phyloP scores from a whole-genome alignment of 2,797 vertebrate genomes.

The Myiotriccus ornatus region DNA sequence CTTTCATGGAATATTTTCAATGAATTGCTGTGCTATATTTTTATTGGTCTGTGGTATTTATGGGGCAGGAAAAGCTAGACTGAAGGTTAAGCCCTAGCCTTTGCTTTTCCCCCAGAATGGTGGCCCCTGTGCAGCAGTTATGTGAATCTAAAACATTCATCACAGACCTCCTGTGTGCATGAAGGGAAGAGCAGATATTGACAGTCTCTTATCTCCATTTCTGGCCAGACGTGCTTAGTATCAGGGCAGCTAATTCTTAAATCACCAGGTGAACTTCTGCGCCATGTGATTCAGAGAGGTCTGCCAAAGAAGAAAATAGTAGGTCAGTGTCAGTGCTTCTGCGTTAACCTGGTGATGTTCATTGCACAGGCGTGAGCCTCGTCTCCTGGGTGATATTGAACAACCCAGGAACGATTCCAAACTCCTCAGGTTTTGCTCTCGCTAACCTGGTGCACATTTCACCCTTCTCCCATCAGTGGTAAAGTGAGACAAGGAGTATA shows the following conservation, averaged over 20 bases:
- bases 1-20: not conserved
- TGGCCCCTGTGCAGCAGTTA: not conserved
- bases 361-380: not conserved
- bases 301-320: constrained; percentile 30
- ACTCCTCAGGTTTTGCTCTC: not conserved
- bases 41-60: not conserved
- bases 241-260: not conserved
- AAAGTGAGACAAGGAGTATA: constrained; percentile 2
- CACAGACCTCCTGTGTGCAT: not conserved
- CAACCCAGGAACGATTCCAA: not conserved
- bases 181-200: not conserved
- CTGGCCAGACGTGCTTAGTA: not conserved
- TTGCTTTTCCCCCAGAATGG: not conserved
- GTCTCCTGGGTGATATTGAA: constrained; percentile 35
- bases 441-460: not conserved
- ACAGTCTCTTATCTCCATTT: not conserved
- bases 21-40: not conserved
- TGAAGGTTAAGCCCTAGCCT: not conserved
- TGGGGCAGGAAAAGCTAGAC: not conserved
- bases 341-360: not conserved
- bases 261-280: not conserved
- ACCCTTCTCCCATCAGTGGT: not conserved
- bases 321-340: not conserved
- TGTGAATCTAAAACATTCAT: not conserved
- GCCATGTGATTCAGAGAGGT: not conserved